Base-by-base conservation (phyloP, 1,140 invertebrate species). In the Trachelipus rathkii region DNA sequence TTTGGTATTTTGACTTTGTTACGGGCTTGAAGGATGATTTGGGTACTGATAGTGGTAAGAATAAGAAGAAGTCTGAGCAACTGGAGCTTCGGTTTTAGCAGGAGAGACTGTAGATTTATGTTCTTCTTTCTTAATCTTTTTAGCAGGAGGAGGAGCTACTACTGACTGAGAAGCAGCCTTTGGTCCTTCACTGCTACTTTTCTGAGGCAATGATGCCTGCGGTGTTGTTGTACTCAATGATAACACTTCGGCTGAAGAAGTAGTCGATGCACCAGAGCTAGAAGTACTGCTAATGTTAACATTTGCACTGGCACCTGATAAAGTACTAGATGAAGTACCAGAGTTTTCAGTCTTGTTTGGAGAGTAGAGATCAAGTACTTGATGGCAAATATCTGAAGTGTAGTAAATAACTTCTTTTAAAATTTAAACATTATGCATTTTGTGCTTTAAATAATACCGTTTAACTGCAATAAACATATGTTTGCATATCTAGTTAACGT, bases 81-180 rank as follows among this genome's bases (percentile, higher is more conserved):
- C 68, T 11, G 75, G 15, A 2, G 44, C 7, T 15, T 21, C 33
- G 11, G 21, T 24, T 15, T 33, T 66, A 44, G 67, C 46, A 70
- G 77, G 45, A 53, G 76, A 15, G 73, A 76, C 19, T 73, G 76
- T 46, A 53, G 75, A 66, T 74, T 80, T 44, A 78, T 6, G 71
- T 23, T 77, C 76, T 33, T 81, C 79, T 50, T 76, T 74, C 77
- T 81, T 78, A 9, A 50, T 72, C 46, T 81, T 81, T 21, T 78
- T 74, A 43, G 70, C 67, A 15, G 77, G 74, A 66, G 79, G 74
- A 13, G 72, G 75, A 23, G 21, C 69, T 24, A 19, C 43, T 21
- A 89, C 92, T 93, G 87, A 96, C 94, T 92, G 95, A 89, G 85
- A 97, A 92, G 87, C 98, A 98, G 82, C 98, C 13, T 21, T 44